Base-by-base conservation (phyloP, 1,140 invertebrate species). In the Metaphire vulgaris region DNA sequence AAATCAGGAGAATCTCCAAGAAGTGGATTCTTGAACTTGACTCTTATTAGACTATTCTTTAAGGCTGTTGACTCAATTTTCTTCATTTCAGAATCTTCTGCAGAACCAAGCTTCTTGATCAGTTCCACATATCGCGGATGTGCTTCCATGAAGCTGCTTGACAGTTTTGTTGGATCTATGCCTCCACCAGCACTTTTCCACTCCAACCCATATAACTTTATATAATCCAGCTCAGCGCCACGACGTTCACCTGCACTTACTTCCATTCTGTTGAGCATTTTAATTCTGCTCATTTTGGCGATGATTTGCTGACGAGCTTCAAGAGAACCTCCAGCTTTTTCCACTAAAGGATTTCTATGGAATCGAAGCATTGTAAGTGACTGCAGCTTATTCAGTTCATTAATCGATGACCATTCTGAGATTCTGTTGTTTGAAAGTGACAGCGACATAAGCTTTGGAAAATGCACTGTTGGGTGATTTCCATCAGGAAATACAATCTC, bases 371-470 rank as follows among this genome's bases (percentile, higher is more conserved):
- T n/a, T 2, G 30, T 71, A 26, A 71, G 14, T 6, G 69, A 71
- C n/a, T 71, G n/a, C 69, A 71, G 69, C 32, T 33, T 71, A 31
- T 71, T 71, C 1, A 71, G 69, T 31, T 71, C 69, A 31, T 71
- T 71, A 32, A 71, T 71, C 2, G 69, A 71, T 1, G 30, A 30
- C 69, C 69, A 71, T 1, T 30, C n/a, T 16, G 69, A 71, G 29
- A 71, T 71, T 26, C 30, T 1, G 29, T 71, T 71, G 14, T 33
- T 71, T 31, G 69, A 71, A n/a, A 71, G 2, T 14, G 26, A 71
- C 6, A 71, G 30, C 28, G 69, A 32, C 29, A 31, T n/a, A 30
- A 71, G 69, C 15, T 71, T 21, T 0, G n/a, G 0, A 71, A 71
- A 71, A 32, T 32, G 26, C 32, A 30, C 32, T 16, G 69, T 71